A percentile compares a stretch with the other conserved stretches of the same genome.
These are phyloP conservation scores for Coluber constrictor DNA, from an alignment of 2,797 vertebrate species.

Conservation along the genomic window DNA sequence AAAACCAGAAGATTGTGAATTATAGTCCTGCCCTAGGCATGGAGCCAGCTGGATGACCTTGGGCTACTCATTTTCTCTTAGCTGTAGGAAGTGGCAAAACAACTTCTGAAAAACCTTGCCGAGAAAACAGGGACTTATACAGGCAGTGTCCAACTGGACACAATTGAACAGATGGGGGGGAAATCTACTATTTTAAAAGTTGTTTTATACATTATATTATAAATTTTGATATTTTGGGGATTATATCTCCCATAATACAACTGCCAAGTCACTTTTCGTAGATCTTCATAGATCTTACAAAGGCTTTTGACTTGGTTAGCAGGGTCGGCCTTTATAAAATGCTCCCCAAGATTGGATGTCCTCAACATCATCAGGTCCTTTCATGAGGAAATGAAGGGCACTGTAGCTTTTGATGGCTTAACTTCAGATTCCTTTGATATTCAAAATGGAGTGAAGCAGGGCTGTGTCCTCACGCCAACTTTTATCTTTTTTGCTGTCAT, in stretches of 20 bases:
- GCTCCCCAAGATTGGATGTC: no score
- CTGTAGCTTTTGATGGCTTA: no score
- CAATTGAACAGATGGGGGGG: background rate
- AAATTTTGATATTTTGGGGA: background rate
- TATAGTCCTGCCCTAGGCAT: background rate
- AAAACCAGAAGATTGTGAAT: background rate
- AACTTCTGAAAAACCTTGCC: background rate
- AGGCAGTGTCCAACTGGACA: background rate
- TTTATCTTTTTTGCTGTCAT: no score
- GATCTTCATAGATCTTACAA: no score
- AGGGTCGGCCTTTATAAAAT: no score
- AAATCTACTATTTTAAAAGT: background rate
- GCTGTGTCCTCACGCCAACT: no score
- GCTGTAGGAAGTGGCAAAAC: background rate
- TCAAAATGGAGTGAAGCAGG: no score
- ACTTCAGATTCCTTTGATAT: no score
- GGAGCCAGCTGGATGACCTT: background rate
- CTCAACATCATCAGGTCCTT: no score
- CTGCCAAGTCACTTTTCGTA: background rate
- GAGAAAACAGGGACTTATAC: background rate
- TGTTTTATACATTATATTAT: background rate
- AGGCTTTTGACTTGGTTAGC: no score
- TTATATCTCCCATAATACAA: background rate
- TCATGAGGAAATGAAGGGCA: no score
- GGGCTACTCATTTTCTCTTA: background rate